Percentiles rank a stretch among this genome's conserved stretches.
Conservation (phyloP, 2,797 vertebrate species). For the Anguilla anguilla region DNA sequence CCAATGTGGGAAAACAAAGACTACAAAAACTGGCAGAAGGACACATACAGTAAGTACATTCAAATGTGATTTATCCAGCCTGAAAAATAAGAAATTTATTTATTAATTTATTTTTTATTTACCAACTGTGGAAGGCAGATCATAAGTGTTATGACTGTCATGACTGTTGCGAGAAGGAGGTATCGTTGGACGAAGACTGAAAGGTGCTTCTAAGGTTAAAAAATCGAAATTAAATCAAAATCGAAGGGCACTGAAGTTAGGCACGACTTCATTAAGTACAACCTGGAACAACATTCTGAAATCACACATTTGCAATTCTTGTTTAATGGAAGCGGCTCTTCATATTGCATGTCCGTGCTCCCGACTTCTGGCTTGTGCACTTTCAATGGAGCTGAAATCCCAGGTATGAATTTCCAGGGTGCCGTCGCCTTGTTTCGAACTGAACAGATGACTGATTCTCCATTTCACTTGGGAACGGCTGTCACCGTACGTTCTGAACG, state of each 20-base stretch:
- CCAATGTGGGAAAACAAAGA: neutral
- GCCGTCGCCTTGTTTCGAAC: neutral
- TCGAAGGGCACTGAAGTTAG: too few species aligned
- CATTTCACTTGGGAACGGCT: neutral
- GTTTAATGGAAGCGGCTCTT: too few species aligned
- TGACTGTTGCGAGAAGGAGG: neutral
- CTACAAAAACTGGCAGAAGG: neutral
- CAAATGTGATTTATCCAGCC: neutral
- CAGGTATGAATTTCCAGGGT: neutral
- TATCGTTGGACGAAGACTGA: neutral
- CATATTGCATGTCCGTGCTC: too few species aligned
- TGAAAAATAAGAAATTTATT: neutral
- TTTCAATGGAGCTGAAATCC: too few species aligned
- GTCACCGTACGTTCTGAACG: neutral
- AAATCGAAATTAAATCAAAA: too few species aligned
- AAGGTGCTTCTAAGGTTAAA: neutral
- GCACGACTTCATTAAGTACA: neutral
- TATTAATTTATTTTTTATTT: neutral
- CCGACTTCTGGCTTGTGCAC: too few species aligned
- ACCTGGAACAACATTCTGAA: neutral
- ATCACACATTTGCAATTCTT: neutral
- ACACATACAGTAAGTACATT: neutral
- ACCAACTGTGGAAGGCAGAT: neutral
- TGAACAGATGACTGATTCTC: neutral
- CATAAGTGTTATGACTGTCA: neutral